Percentiles rank a stretch among this genome's conserved stretches.
phyloP scores from a whole-genome alignment of 2,797 vertebrate species.

The Gobio occitaniae region DNA sequence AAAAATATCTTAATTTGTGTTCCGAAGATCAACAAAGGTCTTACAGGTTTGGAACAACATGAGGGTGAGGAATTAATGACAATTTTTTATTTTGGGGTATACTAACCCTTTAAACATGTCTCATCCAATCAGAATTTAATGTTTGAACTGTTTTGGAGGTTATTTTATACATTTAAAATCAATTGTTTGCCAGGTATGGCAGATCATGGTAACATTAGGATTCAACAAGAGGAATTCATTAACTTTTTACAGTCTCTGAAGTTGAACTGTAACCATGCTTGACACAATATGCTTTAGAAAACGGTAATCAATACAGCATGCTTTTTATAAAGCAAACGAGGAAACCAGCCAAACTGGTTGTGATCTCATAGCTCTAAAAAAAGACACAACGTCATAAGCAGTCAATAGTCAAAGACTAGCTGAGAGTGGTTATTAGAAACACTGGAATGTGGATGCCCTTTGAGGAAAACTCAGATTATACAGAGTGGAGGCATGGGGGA shows the following conservation, averaged over 20 bases:
- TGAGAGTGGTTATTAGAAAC: slow-evolving; percentile 2
- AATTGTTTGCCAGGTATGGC: not conserved
- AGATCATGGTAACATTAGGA: slow-evolving; percentile 1
- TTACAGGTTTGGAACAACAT: no score
- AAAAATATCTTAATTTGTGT: no score
- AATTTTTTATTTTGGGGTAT: no score
- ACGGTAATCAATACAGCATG: slow-evolving; percentile 3
- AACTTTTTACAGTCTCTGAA: not conserved
- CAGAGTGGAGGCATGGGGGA: not conserved
- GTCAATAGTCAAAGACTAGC: slow-evolving; percentile 21
- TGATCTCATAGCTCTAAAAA: slow-evolving; percentile 1
- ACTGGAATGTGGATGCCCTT: slow-evolving; percentile 4
- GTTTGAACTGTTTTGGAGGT: not conserved
- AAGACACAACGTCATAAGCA: not conserved
- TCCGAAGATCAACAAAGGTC: no score
- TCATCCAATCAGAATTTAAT: not conserved
- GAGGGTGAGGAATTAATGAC: no score
- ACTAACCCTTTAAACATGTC: not conserved
- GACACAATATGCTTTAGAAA: not conserved
- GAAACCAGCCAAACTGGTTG: not conserved
- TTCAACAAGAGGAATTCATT: not conserved
- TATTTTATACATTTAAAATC: not conserved
- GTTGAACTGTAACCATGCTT: not conserved
- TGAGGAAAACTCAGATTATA: not conserved
- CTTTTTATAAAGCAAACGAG: not conserved